phyloP scores from a whole-genome alignment of 2,797 vertebrate genomes.

The Tadarida brasiliensis region DNA sequence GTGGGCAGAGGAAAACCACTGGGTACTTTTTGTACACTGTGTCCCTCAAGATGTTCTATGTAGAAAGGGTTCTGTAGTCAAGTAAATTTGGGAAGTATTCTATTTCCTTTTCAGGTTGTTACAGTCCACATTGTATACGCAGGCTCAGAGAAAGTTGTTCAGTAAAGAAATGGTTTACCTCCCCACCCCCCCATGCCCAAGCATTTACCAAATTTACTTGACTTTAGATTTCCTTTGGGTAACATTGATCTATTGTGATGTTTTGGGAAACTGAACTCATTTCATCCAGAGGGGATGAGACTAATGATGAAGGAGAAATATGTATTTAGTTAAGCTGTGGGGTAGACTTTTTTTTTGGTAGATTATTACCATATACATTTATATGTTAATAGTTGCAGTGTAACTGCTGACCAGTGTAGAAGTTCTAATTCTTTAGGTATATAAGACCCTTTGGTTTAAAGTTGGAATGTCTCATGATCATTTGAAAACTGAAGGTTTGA shows the following conservation, averaged over 20 bases:
- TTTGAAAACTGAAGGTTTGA: conserved; percentile 12
- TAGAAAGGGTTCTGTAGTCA: background rate
- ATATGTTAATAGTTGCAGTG: background rate
- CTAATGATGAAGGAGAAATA: background rate
- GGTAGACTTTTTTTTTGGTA: background rate
- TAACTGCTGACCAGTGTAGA: background rate
- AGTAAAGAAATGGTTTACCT: background rate
- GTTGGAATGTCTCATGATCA: background rate
- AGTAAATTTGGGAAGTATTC: background rate
- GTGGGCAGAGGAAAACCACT: background rate
- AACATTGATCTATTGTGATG: background rate
- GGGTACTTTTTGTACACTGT: background rate
- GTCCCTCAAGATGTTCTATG: background rate
- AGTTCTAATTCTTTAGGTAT: background rate
- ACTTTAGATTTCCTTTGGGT: background rate
- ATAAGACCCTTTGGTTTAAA: background rate
- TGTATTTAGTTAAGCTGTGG: background rate
- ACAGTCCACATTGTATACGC: background rate
- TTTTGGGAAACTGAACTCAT: background rate
- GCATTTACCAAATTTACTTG: background rate
- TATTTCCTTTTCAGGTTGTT: background rate
- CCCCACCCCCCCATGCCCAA: background rate
- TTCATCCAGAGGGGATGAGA: background rate
- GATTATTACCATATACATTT: background rate
- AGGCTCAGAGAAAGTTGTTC: background rate